Percentiles rank a stretch among this genome's conserved stretches.
These are phyloP conservation scores for Pandemis heparana DNA, from an alignment of 2,888 invertebrate species.

Conservation along the genomic window DNA sequence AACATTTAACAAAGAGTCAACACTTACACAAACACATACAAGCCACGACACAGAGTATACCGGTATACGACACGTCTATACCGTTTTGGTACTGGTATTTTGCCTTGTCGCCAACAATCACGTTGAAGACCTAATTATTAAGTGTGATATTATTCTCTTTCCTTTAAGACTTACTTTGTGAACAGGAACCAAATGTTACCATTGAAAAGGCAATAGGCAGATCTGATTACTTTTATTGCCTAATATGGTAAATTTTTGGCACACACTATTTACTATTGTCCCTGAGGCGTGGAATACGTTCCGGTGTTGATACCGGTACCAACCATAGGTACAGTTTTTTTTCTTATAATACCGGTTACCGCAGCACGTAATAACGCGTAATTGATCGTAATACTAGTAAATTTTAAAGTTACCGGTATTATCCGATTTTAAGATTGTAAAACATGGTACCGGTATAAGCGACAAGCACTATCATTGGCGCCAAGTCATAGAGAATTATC, in stretches of 20 bases:
- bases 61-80: background rate
- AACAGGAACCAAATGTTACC: too few relatives aligned
- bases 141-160: too few relatives aligned
- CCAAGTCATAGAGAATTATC: background rate
- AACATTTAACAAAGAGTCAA: slow-evolving; percentile 48
- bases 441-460: background rate
- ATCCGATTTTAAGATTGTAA: background rate
- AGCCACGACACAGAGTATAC: slow-evolving; percentile 39
- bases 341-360: too few relatives aligned
- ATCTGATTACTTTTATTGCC: background rate
- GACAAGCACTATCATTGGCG: background rate
- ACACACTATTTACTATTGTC: background rate
- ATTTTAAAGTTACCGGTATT: background rate
- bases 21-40: slow-evolving; percentile 43
- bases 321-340: too few relatives aligned
- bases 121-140: too few relatives aligned
- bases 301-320: background rate
- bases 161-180: too few relatives aligned
- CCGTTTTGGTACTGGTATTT: background rate
- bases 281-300: background rate
- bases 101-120: too few relatives aligned
- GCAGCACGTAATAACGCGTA: too few relatives aligned
- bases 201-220: too few relatives aligned
- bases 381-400: too few relatives aligned
- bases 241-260: background rate